Conservation (phyloP, 1,140 invertebrate genomes). For the Dreissena polymorpha region DNA sequence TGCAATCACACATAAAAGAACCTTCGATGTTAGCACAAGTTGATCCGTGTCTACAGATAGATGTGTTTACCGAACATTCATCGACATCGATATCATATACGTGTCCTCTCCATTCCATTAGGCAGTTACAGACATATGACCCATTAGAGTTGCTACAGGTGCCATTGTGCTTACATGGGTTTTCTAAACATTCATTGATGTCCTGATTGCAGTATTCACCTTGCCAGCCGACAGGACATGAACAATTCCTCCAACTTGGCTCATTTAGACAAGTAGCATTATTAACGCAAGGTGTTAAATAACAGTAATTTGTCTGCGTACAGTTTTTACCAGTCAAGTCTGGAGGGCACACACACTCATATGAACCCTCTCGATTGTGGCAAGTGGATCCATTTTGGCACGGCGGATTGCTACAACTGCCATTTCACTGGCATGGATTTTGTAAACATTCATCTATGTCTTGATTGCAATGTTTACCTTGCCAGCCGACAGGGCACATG, state of each 20-base stretch:
- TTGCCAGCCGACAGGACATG: background rate
- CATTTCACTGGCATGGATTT: background rate
- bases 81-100: background rate
- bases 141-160: background rate
- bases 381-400: too few relatives aligned
- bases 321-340: too few relatives aligned
- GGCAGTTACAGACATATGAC: background rate
- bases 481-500: too few relatives aligned
- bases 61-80: background rate
- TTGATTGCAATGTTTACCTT: too few relatives aligned
- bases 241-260: background rate
- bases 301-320: too few relatives aligned
- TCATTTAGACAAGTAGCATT: background rate
- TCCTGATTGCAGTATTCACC: background rate
- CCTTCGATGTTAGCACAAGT: too few relatives aligned
- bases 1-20: too few relatives aligned
- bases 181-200: background rate
- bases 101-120: background rate
- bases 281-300: constrained; percentile 10
- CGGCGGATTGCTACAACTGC: background rate
- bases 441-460: too few relatives aligned
- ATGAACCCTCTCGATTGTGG: too few relatives aligned
- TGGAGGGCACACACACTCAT: too few relatives aligned
- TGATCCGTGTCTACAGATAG: too few relatives aligned
- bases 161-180: background rate